Percentiles rank a stretch among this genome's conserved stretches.
Conservation (phyloP, 2,113 vertebrate species). For the Tachuris rubrigastra region DNA sequence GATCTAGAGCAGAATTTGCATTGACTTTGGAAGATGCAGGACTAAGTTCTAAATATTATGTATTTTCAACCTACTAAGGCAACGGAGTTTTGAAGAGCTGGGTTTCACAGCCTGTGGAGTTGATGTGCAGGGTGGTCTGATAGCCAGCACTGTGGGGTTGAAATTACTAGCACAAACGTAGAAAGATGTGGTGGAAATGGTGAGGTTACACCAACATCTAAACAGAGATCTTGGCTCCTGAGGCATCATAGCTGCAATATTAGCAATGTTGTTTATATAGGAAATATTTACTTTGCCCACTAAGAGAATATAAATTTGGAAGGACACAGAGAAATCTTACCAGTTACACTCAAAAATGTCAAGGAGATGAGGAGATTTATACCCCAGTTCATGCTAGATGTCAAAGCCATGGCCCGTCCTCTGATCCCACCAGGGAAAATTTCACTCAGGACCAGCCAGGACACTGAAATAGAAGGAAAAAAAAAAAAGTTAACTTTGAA, state of each 20-base stretch:
- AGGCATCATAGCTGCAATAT: background rate
- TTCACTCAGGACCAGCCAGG: conserved; percentile 92
- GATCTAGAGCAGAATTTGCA: background rate
- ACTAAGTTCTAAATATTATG: background rate
- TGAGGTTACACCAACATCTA: background rate
- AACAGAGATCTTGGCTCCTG: background rate
- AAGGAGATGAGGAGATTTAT: conserved; percentile 94
- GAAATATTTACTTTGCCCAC: background rate
- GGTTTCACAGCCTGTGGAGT: background rate
- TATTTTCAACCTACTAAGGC: background rate
- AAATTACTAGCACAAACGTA: background rate
- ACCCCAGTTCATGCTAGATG: conserved; percentile 93
- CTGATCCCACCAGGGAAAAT: conserved; percentile 92
- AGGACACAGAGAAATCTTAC: conserved; percentile 70
- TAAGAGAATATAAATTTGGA: background rate
- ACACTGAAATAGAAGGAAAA: conserved; percentile 78
- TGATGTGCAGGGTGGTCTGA: background rate
- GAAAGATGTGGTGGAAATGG: background rate
- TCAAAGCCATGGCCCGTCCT: conserved; percentile 90
- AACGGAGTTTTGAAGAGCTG: background rate
- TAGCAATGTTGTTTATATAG: background rate
- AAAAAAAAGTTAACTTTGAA: background rate
- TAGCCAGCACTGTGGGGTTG: background rate
- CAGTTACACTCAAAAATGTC: conserved; percentile 92
- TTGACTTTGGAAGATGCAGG: background rate